Evolutionary conservation across 2,797 vertebrate genomes (phyloP), one percentile per base, ranked within the genome.

Genomic region (Acrossocheilus wenchowensis): DNA sequence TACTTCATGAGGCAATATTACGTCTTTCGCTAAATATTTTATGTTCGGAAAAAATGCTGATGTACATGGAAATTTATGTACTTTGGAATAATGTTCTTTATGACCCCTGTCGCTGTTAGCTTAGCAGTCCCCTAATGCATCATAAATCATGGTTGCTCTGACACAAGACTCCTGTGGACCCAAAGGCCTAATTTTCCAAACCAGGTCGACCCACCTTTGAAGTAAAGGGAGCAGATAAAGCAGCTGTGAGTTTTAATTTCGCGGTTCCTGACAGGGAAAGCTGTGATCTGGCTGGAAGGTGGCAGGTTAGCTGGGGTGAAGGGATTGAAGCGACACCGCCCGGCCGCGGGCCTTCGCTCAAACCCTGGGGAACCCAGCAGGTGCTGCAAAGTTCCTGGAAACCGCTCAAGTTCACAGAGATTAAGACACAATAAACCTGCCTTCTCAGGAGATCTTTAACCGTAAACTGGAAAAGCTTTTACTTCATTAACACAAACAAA

Each of bases 381-480:
- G 93, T 93, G 92, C 91, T 91, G 80, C 87, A 85, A 81, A 85
- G 88, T 90, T 93, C 87, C 91, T 89, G 84, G 88, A 92, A 91
- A 88, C 79, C 88, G 66, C 81, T 86, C 89, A 90, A 87, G 39
- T 82, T 85, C 82, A 86, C 86, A 4, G 62, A 80, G 89, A 87
- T 87, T 85, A 88, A 88, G 83, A 89, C 71, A 80, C 66, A 39
- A 75, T 48, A 62, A 78, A 71, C 34, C 26, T 60, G 4, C 62
- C 54, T 71, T 64, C 75, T 64, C 82, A 11, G 26, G 52, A 57
- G 74, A 77, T 52, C 43, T 54, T 52, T 66, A 78, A 52, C 64
- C 7, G 34, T 45, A 8, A 85, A 48, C 26, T 45, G 19, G 62
- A 57, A 39, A 11, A 78, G 77, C 45, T 85, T 79, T 69, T 10